A percentile compares a stretch with the other conserved stretches of the same genome.
phyloP scores from a whole-genome alignment of 2,888 invertebrate species.

The Hypomecis atomaria region DNA sequence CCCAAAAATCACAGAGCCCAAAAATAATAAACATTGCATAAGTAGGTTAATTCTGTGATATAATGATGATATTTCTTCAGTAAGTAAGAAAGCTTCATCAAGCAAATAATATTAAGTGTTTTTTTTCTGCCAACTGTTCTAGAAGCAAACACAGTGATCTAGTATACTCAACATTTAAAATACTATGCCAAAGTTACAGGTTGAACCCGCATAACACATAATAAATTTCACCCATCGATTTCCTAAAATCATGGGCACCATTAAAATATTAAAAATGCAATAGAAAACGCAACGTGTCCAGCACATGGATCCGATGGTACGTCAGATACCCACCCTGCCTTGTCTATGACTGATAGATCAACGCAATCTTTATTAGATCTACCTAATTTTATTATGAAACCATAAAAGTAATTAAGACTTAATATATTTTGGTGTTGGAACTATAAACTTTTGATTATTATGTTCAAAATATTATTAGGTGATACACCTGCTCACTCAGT shows the following conservation, averaged over 20 bases:
- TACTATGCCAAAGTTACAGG: no score
- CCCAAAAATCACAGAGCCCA: no score
- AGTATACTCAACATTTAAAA: no score
- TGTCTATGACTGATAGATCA: constrained; percentile 34
- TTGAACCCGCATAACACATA: no score
- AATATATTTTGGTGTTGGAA: constrained; percentile 42
- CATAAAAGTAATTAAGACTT: constrained; percentile 45
- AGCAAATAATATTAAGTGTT: no score
- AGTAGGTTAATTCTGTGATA: no score
- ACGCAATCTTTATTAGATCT: constrained; percentile 47
- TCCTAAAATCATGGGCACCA: constrained; percentile 25
- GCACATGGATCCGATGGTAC: constrained; percentile 16
- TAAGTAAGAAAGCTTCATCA: no score
- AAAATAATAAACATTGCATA: no score
- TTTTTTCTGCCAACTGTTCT: no score
- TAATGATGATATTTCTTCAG: no score
- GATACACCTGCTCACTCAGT: constrained; percentile 37
- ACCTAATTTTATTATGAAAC: constrained; percentile 43
- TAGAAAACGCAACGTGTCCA: constrained; percentile 28
- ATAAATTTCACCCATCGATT: background rate
- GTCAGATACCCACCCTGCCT: constrained; percentile 12
- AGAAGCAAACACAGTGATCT: no score
- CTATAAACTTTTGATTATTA: constrained; percentile 41
- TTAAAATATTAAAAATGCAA: constrained; percentile 24
- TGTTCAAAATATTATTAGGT: constrained; percentile 35